A percentile compares a stretch with the other conserved stretches of the same genome.
Evolutionary conservation across 2,888 invertebrate genomes (phyloP).

Genomic region (Diploptera punctata): DNA sequence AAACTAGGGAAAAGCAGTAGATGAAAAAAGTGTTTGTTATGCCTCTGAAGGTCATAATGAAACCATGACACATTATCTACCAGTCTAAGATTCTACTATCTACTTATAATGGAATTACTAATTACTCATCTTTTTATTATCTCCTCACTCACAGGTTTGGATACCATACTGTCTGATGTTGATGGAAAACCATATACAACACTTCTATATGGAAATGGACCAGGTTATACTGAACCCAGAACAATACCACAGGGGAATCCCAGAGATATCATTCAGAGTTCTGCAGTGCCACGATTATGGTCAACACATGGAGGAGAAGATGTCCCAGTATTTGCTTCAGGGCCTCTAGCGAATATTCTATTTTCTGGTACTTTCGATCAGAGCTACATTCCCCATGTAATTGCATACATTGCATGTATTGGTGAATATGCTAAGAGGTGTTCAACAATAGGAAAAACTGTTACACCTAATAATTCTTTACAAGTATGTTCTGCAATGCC

Average conservation of each 20-base stretch:
- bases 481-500: neutral
- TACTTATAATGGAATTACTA: no score
- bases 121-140: no score
- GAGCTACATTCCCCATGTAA: slow-evolving; percentile 84
- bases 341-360: slow-evolving; percentile 68
- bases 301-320: slow-evolving; percentile 85
- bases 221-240: slow-evolving; percentile 70
- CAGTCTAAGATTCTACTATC: no score
- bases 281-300: slow-evolving; percentile 79
- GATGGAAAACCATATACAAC: slow-evolving; percentile 81
- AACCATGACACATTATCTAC: no score
- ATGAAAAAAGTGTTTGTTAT: no score
- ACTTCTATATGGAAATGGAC: slow-evolving; percentile 77
- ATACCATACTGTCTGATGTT: slow-evolving; percentile 75
- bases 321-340: slow-evolving; percentile 77
- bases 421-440: slow-evolving; percentile 72
- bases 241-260: slow-evolving; percentile 56
- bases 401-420: slow-evolving; percentile 79
- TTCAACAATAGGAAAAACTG: slow-evolving; percentile 38
- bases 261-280: slow-evolving; percentile 68
- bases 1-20: no score
- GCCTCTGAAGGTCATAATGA: no score
- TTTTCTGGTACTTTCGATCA: slow-evolving; percentile 82
- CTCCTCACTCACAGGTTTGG: slow-evolving; percentile 67
- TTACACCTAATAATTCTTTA: neutral